Evolutionary conservation across 2,113 vertebrate genomes (phyloP), one percentile per base, ranked within the genome.

Genomic region (Hemiprocne comata): DNA sequence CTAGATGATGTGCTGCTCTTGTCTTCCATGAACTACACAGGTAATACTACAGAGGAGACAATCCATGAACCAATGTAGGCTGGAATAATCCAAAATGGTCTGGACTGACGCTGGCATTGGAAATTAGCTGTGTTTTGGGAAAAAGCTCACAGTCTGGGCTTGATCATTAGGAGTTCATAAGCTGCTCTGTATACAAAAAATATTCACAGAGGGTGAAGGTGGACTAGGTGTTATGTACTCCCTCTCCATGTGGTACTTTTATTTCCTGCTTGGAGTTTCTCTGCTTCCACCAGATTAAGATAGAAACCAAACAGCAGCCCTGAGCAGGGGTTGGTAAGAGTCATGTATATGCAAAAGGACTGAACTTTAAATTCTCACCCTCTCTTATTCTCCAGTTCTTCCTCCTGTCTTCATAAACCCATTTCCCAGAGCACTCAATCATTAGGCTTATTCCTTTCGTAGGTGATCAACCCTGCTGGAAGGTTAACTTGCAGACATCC

Each of bases 401-500:
- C 44, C 53, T 86, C n/a, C 31, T 40, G 5, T 54, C 57, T 60
- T 66, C 50, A 70, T 26, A 77, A 91, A 54, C 20, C 20, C 23
- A 40, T 77, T 85, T 96, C 31, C 64, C 36, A 80, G 28, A 83
- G 15, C 1, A 2, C 28, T 76, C 74, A 85, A 7, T 84, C 86
- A 89, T 36, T 19, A 89, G 50, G 55, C 36, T 17, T 90, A 31
- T 92, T 92, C 36, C 75, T 88, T 73, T 85, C 72, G 38, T 31
- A 87, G 33, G n/a, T 66, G 67, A 72, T 73, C 78, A 79, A 10
- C 55, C 24, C 38, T 64, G 36, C 28, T 83, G 55, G 33, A 88
- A 95, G 85, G 83, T 88, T 93, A 93, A 88, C 34, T 62, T 70
- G 75, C 88, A 86, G 72, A 66, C 64, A 67, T 94, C 88, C 83